Conservation (phyloP, 1,140 invertebrate genomes). For the Ostrea denselamellosa region DNA sequence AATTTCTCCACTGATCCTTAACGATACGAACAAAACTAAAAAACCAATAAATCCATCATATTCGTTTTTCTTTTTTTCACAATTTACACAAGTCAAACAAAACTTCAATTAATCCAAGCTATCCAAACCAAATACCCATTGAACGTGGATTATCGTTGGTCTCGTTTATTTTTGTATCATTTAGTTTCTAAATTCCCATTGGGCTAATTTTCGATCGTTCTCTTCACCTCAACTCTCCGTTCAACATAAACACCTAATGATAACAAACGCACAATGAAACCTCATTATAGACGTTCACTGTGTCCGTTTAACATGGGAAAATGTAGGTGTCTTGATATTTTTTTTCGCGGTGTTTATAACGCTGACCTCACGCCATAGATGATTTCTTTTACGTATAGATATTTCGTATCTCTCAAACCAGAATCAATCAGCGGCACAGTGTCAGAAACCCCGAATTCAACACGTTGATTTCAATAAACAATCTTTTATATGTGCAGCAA, state of each 20-base stretch:
- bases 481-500: too few species aligned
- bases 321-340: background rate
- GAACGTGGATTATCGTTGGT: background rate
- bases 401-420: background rate
- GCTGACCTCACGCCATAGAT: background rate
- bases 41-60: background rate
- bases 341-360: background rate
- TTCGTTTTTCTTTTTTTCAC: background rate
- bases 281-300: background rate
- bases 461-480: background rate
- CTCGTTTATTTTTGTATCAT: conserved; percentile 22
- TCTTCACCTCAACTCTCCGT: background rate
- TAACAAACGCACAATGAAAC: conserved; percentile 16
- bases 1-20: background rate
- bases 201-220: conserved; percentile 4
- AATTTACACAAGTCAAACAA: background rate
- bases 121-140: background rate
- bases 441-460: background rate
- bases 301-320: background rate
- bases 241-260: conserved; percentile 18
- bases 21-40: background rate
- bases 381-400: background rate
- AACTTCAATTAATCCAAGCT: background rate
- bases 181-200: background rate
- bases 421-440: background rate